Conservation (phyloP, 2,113 vertebrate genomes). For the Crotalus tigris region DNA sequence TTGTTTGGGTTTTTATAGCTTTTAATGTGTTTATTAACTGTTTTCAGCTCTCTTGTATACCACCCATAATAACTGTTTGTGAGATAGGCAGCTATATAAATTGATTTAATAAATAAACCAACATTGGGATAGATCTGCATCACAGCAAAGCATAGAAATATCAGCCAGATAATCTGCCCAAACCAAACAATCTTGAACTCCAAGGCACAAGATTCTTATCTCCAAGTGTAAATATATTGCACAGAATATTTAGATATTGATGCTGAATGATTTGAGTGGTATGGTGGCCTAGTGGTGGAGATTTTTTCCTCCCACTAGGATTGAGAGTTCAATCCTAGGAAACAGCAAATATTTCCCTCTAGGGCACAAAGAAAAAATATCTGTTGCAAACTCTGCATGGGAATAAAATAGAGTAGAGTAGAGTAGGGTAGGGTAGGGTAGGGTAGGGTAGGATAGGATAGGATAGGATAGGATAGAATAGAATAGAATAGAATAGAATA, state of each 20-base stretch:
- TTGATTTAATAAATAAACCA: background rate
- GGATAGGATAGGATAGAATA: too few relatives aligned
- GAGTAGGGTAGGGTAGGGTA: too few relatives aligned
- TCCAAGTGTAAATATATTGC: background rate
- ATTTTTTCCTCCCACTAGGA: background rate
- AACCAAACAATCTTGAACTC: background rate
- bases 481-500: too few relatives aligned
- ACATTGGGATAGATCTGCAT: background rate
- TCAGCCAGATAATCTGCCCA: background rate
- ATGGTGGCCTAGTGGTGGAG: background rate
- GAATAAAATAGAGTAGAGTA: background rate
- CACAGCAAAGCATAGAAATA: background rate
- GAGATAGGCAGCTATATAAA: background rate
- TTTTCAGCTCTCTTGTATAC: background rate
- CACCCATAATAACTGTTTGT: background rate
- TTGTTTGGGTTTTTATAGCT: background rate
- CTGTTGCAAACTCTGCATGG: background rate
- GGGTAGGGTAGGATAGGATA: too few relatives aligned
- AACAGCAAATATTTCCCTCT: background rate
- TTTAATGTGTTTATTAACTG: background rate
- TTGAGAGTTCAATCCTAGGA: background rate
- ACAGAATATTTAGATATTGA: background rate
- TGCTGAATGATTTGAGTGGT: background rate
- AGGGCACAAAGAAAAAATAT: background rate
- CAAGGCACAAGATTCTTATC: constrained; percentile 34